These are phyloP conservation scores for Syngnathus rostellatus DNA, from an alignment of 2,797 vertebrate species.

Conservation along the genomic window DNA sequence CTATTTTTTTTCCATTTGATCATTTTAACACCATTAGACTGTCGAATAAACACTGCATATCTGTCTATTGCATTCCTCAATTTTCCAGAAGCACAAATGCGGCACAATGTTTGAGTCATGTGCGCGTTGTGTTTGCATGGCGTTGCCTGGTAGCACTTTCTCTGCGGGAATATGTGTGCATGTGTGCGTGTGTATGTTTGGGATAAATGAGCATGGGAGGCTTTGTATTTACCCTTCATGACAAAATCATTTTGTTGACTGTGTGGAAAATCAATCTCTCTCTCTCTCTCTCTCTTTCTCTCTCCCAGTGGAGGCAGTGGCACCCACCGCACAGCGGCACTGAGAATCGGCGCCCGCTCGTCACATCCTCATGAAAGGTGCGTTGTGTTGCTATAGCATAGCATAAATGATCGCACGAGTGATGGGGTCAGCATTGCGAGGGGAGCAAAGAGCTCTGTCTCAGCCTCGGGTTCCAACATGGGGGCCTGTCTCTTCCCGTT, in stretches of 20 bases:
- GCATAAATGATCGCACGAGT: neutral
- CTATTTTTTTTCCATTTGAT: neutral
- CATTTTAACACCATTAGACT: neutral
- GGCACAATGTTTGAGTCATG: slow-evolving; percentile 15
- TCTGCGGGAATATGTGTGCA: slow-evolving; percentile 42
- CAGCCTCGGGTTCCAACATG: slow-evolving; percentile 45
- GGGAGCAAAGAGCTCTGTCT: slow-evolving; percentile 36
- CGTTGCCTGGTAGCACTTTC: slow-evolving; percentile 50
- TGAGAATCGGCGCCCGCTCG: slow-evolving; percentile 47
- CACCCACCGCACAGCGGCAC: slow-evolving; percentile 62
- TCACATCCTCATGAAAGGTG: neutral
- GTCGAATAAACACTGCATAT: neutral
- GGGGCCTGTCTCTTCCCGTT: slow-evolving; percentile 61
- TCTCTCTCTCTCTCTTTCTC: slow-evolving; percentile 33
- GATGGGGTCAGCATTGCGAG: slow-evolving; percentile 16
- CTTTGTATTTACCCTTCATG: slow-evolving; percentile 51
- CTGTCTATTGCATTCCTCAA: slow-evolving; percentile 17
- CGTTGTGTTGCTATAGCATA: neutral
- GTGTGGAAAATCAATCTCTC: slow-evolving; percentile 60
- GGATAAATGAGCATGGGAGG: slow-evolving; percentile 42
- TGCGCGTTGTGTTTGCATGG: slow-evolving; percentile 28
- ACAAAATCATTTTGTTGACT: slow-evolving; percentile 58
- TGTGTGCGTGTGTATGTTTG: slow-evolving; percentile 34
- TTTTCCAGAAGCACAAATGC: slow-evolving; percentile 18
- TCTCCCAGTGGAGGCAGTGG: slow-evolving; percentile 7